Evolutionary conservation across 2,113 vertebrate genomes (phyloP).

Genomic region (Uropsilus gracilis): DNA sequence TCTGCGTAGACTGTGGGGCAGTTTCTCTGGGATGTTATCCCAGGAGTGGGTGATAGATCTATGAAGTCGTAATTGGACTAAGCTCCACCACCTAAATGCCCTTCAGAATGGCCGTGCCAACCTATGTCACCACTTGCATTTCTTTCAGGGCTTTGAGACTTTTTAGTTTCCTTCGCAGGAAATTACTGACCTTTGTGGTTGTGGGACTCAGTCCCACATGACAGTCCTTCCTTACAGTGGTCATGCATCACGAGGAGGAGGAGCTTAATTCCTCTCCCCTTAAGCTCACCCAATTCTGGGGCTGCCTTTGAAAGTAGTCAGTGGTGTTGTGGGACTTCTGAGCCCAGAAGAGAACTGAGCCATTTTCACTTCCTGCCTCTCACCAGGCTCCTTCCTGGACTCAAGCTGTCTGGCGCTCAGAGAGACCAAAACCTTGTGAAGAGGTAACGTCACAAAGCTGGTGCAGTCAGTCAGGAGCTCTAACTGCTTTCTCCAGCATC

Average conservation of each 20-base stretch:
- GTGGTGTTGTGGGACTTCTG: neutral
- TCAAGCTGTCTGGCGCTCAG: neutral
- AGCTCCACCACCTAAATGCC: neutral
- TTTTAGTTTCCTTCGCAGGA: neutral
- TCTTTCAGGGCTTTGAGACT: neutral
- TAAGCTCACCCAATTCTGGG: neutral
- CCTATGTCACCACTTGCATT: neutral
- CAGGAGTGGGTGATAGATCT: neutral
- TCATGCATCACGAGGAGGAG: neutral
- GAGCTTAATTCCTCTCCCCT: neutral
- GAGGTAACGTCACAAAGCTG: neutral
- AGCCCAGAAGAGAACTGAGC: neutral
- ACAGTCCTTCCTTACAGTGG: too few relatives aligned
- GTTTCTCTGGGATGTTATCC: neutral
- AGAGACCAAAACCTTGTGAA: neutral
- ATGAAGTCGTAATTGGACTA: neutral
- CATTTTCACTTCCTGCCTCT: neutral
- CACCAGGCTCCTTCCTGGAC: neutral
- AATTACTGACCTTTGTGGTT: neutral
- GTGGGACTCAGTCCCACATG: too few relatives aligned
- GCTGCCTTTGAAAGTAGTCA: neutral
- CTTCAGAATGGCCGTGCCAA: neutral
- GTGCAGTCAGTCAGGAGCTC: neutral
- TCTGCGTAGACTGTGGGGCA: neutral
- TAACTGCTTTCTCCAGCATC: neutral